These are phyloP conservation scores for Zaprionus davidi DNA, from an alignment of 1,140 invertebrate genomes.

Conservation along the genomic window DNA sequence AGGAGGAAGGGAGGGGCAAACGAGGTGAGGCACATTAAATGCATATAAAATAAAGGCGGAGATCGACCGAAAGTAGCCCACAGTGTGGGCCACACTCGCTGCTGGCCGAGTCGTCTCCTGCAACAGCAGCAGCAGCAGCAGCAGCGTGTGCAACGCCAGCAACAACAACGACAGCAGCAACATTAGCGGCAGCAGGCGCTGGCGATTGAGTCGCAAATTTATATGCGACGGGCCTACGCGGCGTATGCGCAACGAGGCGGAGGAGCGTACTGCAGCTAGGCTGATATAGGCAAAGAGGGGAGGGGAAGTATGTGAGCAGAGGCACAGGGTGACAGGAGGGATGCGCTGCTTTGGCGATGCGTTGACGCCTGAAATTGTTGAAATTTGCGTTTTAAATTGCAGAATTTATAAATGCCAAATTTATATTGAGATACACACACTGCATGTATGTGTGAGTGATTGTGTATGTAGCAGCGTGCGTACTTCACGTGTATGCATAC, in stretches of 20 bases:
- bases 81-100: slow-evolving; percentile 56
- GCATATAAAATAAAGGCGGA: slow-evolving; percentile 71
- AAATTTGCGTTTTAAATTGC: slow-evolving; percentile 67
- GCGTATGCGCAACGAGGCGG: slow-evolving; percentile 50
- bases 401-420: slow-evolving; percentile 65
- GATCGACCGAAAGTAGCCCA: slow-evolving; percentile 53
- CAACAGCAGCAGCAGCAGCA: too few species aligned
- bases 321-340: background rate
- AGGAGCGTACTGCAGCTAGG: slow-evolving; percentile 20
- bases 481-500: background rate
- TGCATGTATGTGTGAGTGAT: background rate
- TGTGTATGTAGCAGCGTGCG: background rate
- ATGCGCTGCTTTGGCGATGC: slow-evolving; percentile 60
- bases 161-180: slow-evolving; percentile 27
- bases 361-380: slow-evolving; percentile 75
- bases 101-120: slow-evolving; percentile 41
- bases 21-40: slow-evolving; percentile 60
- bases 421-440: slow-evolving; percentile 55
- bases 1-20: background rate
- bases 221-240: slow-evolving; percentile 58
- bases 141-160: slow-evolving; percentile 36
- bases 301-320: background rate
- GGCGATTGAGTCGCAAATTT: slow-evolving; percentile 78
- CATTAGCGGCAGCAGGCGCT: slow-evolving; percentile 26
- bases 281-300: slow-evolving; percentile 18